These are phyloP conservation scores for Entomobrya proxima DNA, from an alignment of 2,888 invertebrate genomes.

Conservation along the genomic window DNA sequence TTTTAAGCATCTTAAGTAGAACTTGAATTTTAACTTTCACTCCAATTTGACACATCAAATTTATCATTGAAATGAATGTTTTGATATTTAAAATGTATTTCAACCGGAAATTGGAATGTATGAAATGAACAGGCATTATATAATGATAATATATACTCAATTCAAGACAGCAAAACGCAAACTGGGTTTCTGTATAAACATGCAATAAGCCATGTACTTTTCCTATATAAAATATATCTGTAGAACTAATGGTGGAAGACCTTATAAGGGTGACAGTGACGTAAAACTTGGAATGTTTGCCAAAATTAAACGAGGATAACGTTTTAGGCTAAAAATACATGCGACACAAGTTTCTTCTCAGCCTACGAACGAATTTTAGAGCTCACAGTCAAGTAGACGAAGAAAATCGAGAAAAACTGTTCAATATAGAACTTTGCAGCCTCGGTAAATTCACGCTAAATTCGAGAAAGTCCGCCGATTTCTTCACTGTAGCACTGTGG, in stretches of 20 bases:
- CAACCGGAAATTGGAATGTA: conserved; percentile 32
- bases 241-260: conserved; percentile 60
- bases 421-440: neutral
- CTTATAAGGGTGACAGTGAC: conserved; percentile 74
- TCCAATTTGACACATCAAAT: neutral
- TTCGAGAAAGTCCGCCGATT: neutral
- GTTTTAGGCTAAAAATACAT: conserved; percentile 75
- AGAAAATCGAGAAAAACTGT: neutral
- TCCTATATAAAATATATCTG: neutral
- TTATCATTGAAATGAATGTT: conserved; percentile 41
- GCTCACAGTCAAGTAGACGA: conserved; percentile 24
- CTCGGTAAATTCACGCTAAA: neutral
- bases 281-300: conserved; percentile 73
- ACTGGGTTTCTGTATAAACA: too few species aligned
- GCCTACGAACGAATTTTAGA: conserved; percentile 7
- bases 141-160: neutral
- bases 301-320: conserved; percentile 75
- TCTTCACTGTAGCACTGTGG: neutral
- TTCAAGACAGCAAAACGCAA: too few species aligned
- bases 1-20: neutral
- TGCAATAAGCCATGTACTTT: neutral
- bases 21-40: neutral
- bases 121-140: neutral
- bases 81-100: conserved; percentile 34
- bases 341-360: conserved; percentile 58